Conservation (phyloP, 2,888 invertebrate species). For the Scrobipalpa atriplicella region DNA sequence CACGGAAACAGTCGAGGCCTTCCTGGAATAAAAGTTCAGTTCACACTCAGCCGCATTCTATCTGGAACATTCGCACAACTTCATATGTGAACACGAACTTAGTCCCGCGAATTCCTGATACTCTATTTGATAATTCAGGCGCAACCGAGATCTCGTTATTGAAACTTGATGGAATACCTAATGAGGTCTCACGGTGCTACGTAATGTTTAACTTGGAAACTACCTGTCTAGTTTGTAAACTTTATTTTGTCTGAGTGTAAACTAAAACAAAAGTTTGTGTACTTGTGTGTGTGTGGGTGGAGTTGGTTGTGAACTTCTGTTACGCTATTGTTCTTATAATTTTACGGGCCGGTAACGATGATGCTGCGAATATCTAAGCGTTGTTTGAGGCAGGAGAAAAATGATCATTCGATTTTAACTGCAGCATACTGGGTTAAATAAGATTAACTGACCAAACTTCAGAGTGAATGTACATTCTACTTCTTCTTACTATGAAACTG, state of each 20-base stretch:
- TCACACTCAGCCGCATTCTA: slow-evolving; percentile 19
- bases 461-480: too few relatives aligned
- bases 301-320: not conserved
- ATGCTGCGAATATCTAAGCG: not conserved
- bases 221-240: slow-evolving; percentile 16
- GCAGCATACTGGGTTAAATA: too few relatives aligned
- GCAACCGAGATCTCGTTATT: slow-evolving; percentile 17
- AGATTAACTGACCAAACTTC: too few relatives aligned
- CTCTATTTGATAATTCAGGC: slow-evolving; percentile 26
- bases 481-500: too few relatives aligned
- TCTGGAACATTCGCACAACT: slow-evolving; percentile 30
- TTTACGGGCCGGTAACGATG: not conserved
- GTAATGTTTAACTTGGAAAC: slow-evolving; percentile 15
- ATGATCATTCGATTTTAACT: too few relatives aligned
- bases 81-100: slow-evolving; percentile 23
- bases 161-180: slow-evolving; percentile 23
- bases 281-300: not conserved
- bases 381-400: not conserved
- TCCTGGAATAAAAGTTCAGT: too few relatives aligned
- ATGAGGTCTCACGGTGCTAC: not conserved
- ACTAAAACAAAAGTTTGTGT: slow-evolving; percentile 19
- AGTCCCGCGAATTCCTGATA: slow-evolving; percentile 15
- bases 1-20: too few relatives aligned
- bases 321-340: slow-evolving; percentile 9
- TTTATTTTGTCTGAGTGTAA: slow-evolving; percentile 11